Evolutionary conservation across 2,113 vertebrate species (phyloP).

Genomic region (Trogon surrucura): DNA sequence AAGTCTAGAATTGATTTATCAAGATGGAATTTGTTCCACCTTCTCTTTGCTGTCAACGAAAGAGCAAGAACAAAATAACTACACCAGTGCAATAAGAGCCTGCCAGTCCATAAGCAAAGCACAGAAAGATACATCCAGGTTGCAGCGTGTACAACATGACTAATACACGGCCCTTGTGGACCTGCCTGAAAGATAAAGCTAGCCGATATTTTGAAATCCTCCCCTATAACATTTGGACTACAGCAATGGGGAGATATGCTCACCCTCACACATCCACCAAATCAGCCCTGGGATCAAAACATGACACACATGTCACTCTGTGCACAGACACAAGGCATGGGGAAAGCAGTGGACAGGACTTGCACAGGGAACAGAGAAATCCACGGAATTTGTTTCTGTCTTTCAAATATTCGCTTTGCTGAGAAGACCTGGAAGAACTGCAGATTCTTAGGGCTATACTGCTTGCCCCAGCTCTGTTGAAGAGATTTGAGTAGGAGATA

Average conservation of each 20-base stretch:
- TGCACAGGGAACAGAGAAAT: background rate
- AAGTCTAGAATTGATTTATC: too few relatives aligned
- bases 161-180: background rate
- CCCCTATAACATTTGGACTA: background rate
- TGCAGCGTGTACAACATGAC: background rate
- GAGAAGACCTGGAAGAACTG: background rate
- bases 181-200: background rate
- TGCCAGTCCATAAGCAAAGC: background rate
- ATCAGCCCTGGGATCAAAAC: background rate
- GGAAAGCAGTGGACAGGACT: background rate
- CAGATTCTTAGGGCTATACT: background rate
- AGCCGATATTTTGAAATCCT: background rate
- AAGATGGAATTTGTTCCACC: too few relatives aligned
- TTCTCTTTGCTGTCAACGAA: background rate
- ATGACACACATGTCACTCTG: fast-evolving
- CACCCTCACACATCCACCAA: background rate
- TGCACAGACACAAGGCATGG: background rate
- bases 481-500: background rate
- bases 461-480: background rate
- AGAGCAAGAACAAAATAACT: background rate
- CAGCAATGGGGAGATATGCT: background rate
- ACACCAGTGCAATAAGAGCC: background rate
- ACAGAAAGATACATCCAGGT: background rate
- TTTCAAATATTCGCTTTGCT: background rate
- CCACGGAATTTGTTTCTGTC: background rate